These are phyloP conservation scores for Athrips mouffetella DNA, from an alignment of 2,888 invertebrate species.

Conservation along the genomic window DNA sequence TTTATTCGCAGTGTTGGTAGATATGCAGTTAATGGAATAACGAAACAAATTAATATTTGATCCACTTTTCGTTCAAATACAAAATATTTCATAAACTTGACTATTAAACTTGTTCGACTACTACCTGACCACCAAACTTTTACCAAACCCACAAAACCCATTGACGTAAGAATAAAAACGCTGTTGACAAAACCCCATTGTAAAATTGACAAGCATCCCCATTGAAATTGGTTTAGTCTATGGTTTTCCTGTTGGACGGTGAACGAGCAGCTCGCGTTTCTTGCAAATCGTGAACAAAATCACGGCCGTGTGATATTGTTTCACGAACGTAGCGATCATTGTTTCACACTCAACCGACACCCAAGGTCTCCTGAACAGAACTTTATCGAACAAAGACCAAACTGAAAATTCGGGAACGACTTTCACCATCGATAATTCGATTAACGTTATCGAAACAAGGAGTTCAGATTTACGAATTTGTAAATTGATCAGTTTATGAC, in stretches of 20 bases:
- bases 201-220: slow-evolving; percentile 3
- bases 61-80: too few species aligned
- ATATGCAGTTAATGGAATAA: too few species aligned
- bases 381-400: slow-evolving; percentile 21
- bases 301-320: slow-evolving; percentile 52
- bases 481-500: slow-evolving; percentile 41
- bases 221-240: slow-evolving; percentile 40
- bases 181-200: too few species aligned
- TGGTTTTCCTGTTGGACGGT: slow-evolving; percentile 48
- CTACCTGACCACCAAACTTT: too few species aligned
- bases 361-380: slow-evolving; percentile 33
- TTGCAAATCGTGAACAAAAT: slow-evolving; percentile 51
- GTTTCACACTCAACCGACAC: slow-evolving; percentile 37
- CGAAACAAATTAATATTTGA: too few species aligned
- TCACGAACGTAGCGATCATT: slow-evolving; percentile 37
- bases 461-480: slow-evolving; percentile 31
- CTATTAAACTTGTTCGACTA: too few species aligned
- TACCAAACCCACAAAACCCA: too few species aligned
- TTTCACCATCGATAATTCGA: slow-evolving; percentile 72
- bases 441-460: slow-evolving; percentile 62
- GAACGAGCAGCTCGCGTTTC: slow-evolving; percentile 38
- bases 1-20: too few species aligned
- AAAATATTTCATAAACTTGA: too few species aligned
- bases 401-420: slow-evolving; percentile 35
- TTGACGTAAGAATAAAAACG: too few species aligned